These are phyloP conservation scores for Gambusia affinis DNA, from an alignment of 2,113 vertebrate genomes.

Conservation along the genomic window DNA sequence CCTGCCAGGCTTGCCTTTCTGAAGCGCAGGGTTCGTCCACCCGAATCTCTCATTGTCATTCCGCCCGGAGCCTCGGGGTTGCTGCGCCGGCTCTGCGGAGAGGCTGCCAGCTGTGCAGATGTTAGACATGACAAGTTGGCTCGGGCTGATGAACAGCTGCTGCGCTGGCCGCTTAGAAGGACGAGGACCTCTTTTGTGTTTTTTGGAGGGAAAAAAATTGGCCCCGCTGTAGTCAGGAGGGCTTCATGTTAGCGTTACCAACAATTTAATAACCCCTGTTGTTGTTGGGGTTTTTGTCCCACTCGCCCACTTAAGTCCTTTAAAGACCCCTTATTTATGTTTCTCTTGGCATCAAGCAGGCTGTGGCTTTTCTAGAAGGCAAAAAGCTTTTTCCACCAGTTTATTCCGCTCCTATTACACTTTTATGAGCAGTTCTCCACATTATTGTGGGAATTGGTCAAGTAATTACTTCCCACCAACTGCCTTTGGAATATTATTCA, in stretches of 20 bases:
- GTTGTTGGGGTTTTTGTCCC: not conserved
- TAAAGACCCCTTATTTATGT: constrained; percentile 14
- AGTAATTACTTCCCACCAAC: constrained; percentile 69
- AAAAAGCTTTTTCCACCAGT: constrained; percentile 35
- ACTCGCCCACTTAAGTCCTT: not conserved
- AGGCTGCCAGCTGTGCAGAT: constrained; percentile 60
- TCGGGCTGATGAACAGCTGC: constrained; percentile 50
- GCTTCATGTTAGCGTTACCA: constrained; percentile 7
- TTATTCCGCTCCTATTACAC: constrained; percentile 53
- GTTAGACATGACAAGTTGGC: constrained; percentile 43
- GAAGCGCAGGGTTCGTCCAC: constrained; percentile 57
- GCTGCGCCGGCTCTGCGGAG: constrained; percentile 34
- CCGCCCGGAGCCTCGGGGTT: constrained; percentile 26
- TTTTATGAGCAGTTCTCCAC: constrained; percentile 60
- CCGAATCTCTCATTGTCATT: constrained; percentile 66
- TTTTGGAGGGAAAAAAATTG: not conserved
- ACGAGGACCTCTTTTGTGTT: not conserved
- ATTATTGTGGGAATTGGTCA: constrained; percentile 62
- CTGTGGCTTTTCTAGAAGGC: constrained; percentile 20
- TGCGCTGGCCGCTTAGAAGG: constrained; percentile 11
- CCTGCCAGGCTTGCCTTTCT: constrained; percentile 60
- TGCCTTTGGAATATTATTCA: constrained; percentile 62
- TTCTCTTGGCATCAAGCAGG: constrained; percentile 9
- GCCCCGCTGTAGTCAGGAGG: not conserved
- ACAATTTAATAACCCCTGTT: constrained; percentile 3